Conservation (phyloP, 1,140 invertebrate species). For the Latrodectus geometricus region DNA sequence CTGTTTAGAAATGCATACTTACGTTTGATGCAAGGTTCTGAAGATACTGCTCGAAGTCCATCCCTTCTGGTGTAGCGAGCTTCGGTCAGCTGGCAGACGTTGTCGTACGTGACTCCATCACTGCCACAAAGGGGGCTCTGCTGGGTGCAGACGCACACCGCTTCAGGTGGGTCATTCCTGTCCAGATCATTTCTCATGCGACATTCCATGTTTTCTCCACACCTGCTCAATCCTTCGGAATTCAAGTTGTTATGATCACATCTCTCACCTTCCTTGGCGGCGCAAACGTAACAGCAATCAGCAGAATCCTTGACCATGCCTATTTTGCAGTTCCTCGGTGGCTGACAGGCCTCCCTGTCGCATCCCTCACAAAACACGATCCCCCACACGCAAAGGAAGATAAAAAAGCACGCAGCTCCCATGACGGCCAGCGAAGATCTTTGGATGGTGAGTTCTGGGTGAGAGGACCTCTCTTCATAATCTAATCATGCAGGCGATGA, state of each 20-base stretch:
- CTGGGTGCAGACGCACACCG: constrained; percentile 73
- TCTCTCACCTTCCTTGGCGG: constrained; percentile 71
- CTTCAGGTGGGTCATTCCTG: constrained; percentile 70
- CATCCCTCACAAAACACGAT: constrained; percentile 9
- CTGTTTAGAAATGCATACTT: constrained; percentile 25
- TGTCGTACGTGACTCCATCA: constrained; percentile 79
- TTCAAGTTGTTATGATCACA: constrained; percentile 69
- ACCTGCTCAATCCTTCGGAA: constrained; percentile 63
- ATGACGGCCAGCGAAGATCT: too few relatives aligned
- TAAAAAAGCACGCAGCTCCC: too few relatives aligned
- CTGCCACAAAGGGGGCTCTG: constrained; percentile 73
- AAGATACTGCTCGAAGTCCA: constrained; percentile 78
- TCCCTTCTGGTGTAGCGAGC: constrained; percentile 76
- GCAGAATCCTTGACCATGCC: constrained; percentile 71
- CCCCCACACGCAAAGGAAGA: too few relatives aligned
- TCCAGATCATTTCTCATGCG: constrained; percentile 67
- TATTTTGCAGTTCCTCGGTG: constrained; percentile 38
- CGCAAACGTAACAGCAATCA: constrained; percentile 74
- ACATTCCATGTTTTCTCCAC: constrained; percentile 72
- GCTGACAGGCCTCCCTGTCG: not conserved
- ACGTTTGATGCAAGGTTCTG: constrained; percentile 80
- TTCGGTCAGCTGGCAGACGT: constrained; percentile 79
- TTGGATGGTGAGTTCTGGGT: too few relatives aligned
- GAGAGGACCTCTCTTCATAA: too few relatives aligned
- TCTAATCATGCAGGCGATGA: too few relatives aligned